phyloP scores from a whole-genome alignment of 2,113 vertebrate species.

The Dissostichus mawsoni region DNA sequence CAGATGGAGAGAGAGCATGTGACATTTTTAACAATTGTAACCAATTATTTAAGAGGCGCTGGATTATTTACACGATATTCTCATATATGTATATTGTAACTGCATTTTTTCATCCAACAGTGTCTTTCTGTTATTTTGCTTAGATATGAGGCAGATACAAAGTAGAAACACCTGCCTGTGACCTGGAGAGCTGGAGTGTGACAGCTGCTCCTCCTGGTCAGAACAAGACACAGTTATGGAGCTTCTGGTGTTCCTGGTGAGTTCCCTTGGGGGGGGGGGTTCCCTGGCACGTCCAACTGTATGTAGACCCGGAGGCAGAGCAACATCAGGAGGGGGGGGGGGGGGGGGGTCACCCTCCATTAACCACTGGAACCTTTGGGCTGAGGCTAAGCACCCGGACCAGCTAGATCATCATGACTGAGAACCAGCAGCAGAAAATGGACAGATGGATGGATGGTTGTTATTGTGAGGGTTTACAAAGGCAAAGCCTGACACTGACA shows the following conservation, averaged over 20 bases:
- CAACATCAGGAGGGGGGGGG: neutral
- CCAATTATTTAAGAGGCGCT: too few relatives aligned
- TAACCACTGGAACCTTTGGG: neutral
- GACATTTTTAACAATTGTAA: too few relatives aligned
- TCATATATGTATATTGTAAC: neutral
- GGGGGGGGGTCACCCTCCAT: neutral
- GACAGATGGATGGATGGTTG: neutral
- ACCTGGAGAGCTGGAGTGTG: neutral
- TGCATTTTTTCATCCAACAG: neutral
- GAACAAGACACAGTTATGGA: neutral
- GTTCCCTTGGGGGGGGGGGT: neutral
- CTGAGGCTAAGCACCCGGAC: neutral
- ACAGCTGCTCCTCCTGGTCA: neutral
- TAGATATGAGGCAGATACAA: neutral
- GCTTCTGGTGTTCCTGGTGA: neutral
- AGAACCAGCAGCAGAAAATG: neutral
- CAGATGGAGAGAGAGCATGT: too few relatives aligned
- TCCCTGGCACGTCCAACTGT: neutral
- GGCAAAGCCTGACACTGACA: constrained; percentile 9
- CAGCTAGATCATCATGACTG: neutral
- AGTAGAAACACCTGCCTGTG: neutral
- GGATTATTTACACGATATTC: too few relatives aligned
- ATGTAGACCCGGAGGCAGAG: neutral
- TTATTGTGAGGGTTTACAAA: neutral
- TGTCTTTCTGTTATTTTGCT: neutral